Conservation (phyloP, 2,113 vertebrate species). For the Gallinago paraguaiae region DNA sequence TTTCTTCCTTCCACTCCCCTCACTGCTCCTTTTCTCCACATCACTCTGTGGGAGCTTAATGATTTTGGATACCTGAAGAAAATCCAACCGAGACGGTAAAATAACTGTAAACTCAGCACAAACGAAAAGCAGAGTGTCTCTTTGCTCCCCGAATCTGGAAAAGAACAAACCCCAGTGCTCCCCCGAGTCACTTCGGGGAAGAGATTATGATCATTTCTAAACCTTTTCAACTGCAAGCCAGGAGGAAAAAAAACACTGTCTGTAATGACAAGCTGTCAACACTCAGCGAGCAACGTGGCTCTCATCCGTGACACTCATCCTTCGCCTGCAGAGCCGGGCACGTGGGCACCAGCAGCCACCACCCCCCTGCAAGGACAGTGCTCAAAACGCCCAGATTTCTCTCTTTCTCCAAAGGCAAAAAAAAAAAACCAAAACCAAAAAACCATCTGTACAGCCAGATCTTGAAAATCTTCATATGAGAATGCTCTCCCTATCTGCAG, state of each 20-base stretch:
- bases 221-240: neutral
- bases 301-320: neutral
- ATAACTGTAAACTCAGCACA: neutral
- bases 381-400: neutral
- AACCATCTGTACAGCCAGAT: neutral
- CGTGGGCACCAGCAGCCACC: neutral
- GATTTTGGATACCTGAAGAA: neutral
- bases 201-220: neutral
- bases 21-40: neutral
- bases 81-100: neutral
- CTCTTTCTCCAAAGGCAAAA: neutral
- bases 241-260: neutral
- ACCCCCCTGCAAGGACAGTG: neutral
- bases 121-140: rapidly evolving
- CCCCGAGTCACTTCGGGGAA: neutral
- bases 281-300: rapidly evolving
- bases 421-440: neutral
- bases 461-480: neutral
- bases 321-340: neutral
- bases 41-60: rapidly evolving
- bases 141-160: neutral
- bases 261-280: neutral
- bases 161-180: neutral
- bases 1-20: neutral
- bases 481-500: neutral